Evolutionary conservation across 1,140 invertebrate genomes (phyloP).

Genomic region (Ephestia elutella): DNA sequence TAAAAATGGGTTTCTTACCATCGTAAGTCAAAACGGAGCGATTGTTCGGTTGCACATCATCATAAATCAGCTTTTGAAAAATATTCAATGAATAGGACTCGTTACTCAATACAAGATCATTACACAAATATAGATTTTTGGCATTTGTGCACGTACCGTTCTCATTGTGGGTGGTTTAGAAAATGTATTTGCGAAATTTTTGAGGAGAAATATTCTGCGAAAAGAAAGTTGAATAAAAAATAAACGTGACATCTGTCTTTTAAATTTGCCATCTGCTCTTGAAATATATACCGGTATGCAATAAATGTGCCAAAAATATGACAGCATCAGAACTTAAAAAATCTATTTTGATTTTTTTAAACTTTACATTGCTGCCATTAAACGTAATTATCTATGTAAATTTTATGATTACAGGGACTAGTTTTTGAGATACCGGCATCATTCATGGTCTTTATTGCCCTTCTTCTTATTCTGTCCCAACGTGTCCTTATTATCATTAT

Average conservation of each 20-base stretch:
- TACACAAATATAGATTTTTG: slow-evolving; percentile 73
- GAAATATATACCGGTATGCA: not conserved
- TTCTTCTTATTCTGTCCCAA: slow-evolving; percentile 4
- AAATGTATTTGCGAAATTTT: slow-evolving; percentile 42
- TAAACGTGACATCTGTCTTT: slow-evolving; percentile 32
- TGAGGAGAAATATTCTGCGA: slow-evolving; percentile 43
- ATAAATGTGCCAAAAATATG: not conserved
- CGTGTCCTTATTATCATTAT: slow-evolving; percentile 2
- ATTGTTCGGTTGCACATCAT: slow-evolving; percentile 66
- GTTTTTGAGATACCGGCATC: slow-evolving; percentile 7
- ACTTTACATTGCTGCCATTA: slow-evolving; percentile 7
- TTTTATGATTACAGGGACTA: slow-evolving; percentile 9
- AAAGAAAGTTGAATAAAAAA: slow-evolving; percentile 55
- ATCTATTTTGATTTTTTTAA: slow-evolving; percentile 4
- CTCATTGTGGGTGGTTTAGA: slow-evolving; percentile 55
- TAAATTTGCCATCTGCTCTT: slow-evolving; percentile 48
- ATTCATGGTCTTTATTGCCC: slow-evolving; percentile 8
- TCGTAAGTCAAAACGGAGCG: slow-evolving; percentile 61
- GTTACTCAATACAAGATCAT: slow-evolving; percentile 67
- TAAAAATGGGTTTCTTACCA: slow-evolving; percentile 39
- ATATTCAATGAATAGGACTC: slow-evolving; percentile 44
- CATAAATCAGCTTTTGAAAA: slow-evolving; percentile 65
- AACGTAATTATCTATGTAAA: slow-evolving; percentile 14
- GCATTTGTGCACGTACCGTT: slow-evolving; percentile 61
- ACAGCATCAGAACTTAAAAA: not conserved